Percentiles rank a stretch among this genome's conserved stretches.
phyloP scores from a whole-genome alignment of 2,113 vertebrate species.

The Phoxinus phoxinus region DNA sequence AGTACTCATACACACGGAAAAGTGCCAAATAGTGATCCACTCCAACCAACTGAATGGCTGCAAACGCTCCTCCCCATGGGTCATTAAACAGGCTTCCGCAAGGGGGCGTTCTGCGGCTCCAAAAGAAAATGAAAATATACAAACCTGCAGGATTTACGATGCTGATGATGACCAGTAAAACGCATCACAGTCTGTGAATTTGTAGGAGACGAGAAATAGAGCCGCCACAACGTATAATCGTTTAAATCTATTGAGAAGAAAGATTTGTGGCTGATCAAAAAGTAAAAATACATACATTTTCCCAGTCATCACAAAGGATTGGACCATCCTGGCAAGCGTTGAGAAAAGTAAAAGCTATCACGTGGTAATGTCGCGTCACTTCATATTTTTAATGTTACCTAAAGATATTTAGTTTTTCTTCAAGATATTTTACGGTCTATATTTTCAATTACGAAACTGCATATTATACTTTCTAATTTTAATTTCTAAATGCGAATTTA shows the following conservation, averaged over 20 bases:
- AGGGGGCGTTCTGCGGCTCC: background rate
- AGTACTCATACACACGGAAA: constrained; percentile 35
- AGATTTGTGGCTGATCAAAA: background rate
- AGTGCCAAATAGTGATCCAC: constrained; percentile 64
- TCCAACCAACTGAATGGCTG: background rate
- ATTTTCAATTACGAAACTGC: background rate
- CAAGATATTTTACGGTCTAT: background rate
- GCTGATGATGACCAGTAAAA: too few species aligned
- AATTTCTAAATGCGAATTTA: background rate
- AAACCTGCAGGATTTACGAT: too few species aligned
- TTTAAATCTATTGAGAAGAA: background rate
- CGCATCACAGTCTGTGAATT: too few species aligned
- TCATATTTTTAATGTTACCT: background rate
- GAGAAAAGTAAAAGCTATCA: background rate
- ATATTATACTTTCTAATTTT: background rate
- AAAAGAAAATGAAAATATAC: background rate
- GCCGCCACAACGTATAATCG: background rate
- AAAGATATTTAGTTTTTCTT: background rate
- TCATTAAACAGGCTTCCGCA: background rate
- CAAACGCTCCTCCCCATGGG: background rate
- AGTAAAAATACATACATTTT: background rate
- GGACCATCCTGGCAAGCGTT: background rate
- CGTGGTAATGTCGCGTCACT: background rate
- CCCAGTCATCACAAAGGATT: background rate
- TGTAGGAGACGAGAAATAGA: too few species aligned